Base-by-base conservation (phyloP, 2,797 vertebrate species). In the Hemibagrus guttatus region DNA sequence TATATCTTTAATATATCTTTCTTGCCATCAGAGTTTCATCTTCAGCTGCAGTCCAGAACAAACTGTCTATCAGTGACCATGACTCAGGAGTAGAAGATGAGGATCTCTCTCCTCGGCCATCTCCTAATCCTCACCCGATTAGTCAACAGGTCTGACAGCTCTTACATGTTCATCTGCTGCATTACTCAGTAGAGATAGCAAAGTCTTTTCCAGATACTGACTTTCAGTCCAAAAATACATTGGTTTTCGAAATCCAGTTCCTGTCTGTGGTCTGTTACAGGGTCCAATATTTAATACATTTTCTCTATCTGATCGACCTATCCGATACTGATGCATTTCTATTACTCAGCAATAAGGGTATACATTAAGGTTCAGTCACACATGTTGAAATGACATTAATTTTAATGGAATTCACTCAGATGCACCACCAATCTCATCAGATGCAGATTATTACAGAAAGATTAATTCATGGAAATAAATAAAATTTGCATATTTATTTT, bases 11-110 rank as follows among this genome's bases (percentile, higher is more conserved):
- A n/a, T n/a, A n/a, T n/a, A n/a, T n/a, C n/a, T 23, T 66, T 83
- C 3, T 42, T 42, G 13, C 16, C 11, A 35, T 66, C 74, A 85
- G 84, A n/a, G 95, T 79, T 26, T 89, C 90, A 76, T 91, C 72
- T 2, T 92, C 91, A 49, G 91, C 90, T 61, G 91, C 91, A 28
- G 91, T 93, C 28, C 92, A 94, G 12, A 91, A 90, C 26, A 95
- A 93, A 81, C 54, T 96, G 75, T 95, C 96, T 21, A 84, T 95
- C 88, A 97, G 92, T 0, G 97, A 98, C 86, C 97, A 96, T 0
- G 97, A 98, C 90, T 98, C 98, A 3, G 98, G 97, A 61, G 96
- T 98, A 12, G 97, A 99, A 94, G 98, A 98, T 86, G 98, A 97
- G 84, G 98, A 99, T 90, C 93, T 96, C 84, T 99, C 98, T 83